Percentiles rank a stretch among this genome's conserved stretches.
Conservation (phyloP, 2,888 invertebrate species). For the Polydrusus cervinus region DNA sequence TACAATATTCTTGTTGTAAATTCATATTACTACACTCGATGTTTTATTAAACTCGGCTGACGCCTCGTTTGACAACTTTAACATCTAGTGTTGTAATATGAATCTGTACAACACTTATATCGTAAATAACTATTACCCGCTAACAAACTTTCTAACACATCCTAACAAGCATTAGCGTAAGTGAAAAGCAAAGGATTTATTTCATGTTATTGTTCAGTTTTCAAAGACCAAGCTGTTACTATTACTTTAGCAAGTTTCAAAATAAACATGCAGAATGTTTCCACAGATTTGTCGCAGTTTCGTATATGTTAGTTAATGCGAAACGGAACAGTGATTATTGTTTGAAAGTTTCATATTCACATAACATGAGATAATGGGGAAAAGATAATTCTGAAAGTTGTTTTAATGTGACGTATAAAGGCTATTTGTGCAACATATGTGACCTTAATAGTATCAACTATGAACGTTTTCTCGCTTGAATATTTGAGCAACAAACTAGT, state of each 20-base stretch:
- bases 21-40: too few relatives aligned
- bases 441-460: too few relatives aligned
- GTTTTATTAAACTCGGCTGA: too few relatives aligned
- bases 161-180: conserved; percentile 5
- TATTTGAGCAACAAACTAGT: too few relatives aligned
- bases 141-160: conserved; percentile 1
- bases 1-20: too few relatives aligned
- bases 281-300: conserved; percentile 3
- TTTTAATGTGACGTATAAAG: background rate
- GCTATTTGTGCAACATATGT: too few relatives aligned
- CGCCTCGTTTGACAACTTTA: too few relatives aligned
- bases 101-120: background rate
- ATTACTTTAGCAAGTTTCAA: conserved; percentile 19
- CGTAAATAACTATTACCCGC: background rate
- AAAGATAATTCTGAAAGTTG: conserved; percentile 1
- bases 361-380: background rate
- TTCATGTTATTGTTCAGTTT: conserved; percentile 20
- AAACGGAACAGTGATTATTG: conserved; percentile 13
- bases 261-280: conserved; percentile 21
- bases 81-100: too few relatives aligned
- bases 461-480: too few relatives aligned
- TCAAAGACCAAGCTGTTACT: conserved; percentile 8
- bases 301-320: conserved; percentile 8
- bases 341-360: conserved; percentile 17
- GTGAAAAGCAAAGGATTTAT: conserved; percentile 20